Base-by-base conservation (phyloP, 2,113 vertebrate species). In the Formicarius rufipectus region DNA sequence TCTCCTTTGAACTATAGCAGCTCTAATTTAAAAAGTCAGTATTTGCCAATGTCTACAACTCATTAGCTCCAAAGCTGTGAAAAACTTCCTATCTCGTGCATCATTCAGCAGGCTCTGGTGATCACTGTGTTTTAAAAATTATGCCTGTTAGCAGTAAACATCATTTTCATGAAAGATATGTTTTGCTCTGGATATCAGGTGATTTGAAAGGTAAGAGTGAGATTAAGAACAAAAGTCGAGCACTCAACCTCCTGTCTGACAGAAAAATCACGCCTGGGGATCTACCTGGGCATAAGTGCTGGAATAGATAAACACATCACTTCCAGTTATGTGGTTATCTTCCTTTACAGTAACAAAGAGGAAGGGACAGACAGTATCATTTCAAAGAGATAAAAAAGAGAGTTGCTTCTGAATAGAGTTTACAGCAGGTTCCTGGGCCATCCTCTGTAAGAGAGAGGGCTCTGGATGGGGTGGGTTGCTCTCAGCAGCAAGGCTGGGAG, bases 21-120 rank as follows among this genome's bases (percentile, higher is more conserved):
- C 40, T 84, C 74, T 95, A 82, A 95, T 94, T 96, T 94, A 30
- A 89, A 89, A 95, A 93, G 77, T 55, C 89, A 73, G 58, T 55
- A 87, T 90, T 91, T 95, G 95, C 93, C 94, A 96, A 55, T 50
- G 78, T 49, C 95, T 93, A 89, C 84, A 93, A 96, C 75, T 87
- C 94, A 93, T 93, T 91, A 95, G 73, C 73, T 91, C 66, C 76
- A 68, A 95, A 96, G 84, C 96, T 89, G 89, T 85, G 87, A 91
- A 95, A 91, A 96, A 66, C 74, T 91, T 87, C 64, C 25, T 75
- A 30, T 68, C 81, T 94, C 69, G 62, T 39, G 89, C 66, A 56
- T 60, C 73, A 58, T 73, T 87, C 82, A 88, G 64, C 74, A 64
- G 58, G 18, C 62, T 40, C 75, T 89, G 84, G 77, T 87, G 82